Base-by-base conservation (phyloP, 1,140 invertebrate genomes). In the Himalopsyche phryganea region DNA sequence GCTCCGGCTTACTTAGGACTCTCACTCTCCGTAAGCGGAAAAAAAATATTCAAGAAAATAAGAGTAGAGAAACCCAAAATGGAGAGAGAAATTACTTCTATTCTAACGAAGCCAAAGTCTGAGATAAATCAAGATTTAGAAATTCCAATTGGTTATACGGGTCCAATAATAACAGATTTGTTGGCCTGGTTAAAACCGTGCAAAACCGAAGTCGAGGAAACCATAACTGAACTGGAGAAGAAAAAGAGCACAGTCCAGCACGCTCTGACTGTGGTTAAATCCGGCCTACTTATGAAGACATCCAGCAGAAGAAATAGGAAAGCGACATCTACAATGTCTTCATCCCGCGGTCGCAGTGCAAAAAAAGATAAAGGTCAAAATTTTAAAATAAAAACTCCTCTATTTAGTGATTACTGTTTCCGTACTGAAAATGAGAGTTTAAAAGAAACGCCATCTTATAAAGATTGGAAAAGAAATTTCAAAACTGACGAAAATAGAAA, bases 1-100 rank as follows among this genome's bases (percentile, higher is more conserved):
- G 86, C 88, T 2, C 92, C 92, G 10, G 89, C 90, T 1, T 95
- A 94, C 69, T 82, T 91, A 51, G 91, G 92, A 1, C 81, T 90
- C 50, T 86, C 84, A 40, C 71, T 94, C 9, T 84, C 85, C 14
- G 80, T 92, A 1, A 84, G 88, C 45, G 90, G 90, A 5, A 84
- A 83, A 61, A 69, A 69, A 52, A 65, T 79, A 19, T 63, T 75
- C n/a, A 76, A 71, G 58, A 77, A 75, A 61, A 50, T 62, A 2
- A 75, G 69, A 51, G 68, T 71, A 17, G 61, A 61, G 36, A 65
- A 52, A 58, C 18, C 44, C 9, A 65, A 56, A 50, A 4, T 50
- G 1, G 63, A 61, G 41, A 58, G 54, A 64, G 54, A 60, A 18
- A 23, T 33, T 9, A 71, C 20, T 65, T 69, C 35, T 13, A 51